Percentiles rank a stretch among this genome's conserved stretches.
Conservation (phyloP, 2,797 vertebrate genomes). For the Sandelia bainsii region DNA sequence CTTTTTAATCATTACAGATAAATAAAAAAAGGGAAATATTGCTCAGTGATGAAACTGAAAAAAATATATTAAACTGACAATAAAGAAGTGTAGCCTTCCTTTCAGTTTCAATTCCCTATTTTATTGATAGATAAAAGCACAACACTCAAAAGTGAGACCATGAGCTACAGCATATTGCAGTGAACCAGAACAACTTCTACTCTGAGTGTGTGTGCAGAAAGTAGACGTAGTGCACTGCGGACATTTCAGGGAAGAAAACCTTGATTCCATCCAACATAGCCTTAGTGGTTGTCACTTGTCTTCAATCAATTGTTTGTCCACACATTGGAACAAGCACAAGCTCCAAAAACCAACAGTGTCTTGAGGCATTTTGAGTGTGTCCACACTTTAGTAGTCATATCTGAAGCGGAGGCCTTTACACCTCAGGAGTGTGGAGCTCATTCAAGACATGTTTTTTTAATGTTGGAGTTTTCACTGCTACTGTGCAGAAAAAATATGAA, state of each 20-base stretch:
- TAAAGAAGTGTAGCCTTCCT: not conserved
- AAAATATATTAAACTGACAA: too few relatives aligned
- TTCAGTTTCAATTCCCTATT: not conserved
- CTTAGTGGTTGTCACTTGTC: constrained; percentile 61
- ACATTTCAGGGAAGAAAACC: constrained; percentile 40
- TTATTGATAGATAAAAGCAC: not conserved
- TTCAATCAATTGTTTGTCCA: constrained; percentile 42
- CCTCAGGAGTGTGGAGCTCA: constrained; percentile 17
- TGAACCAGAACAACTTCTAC: constrained; percentile 3
- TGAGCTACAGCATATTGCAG: not conserved
- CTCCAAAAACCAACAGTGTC: constrained; percentile 46
- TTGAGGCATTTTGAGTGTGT: constrained; percentile 29
- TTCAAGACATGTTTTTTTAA: constrained; percentile 11
- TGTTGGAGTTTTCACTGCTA: not conserved
- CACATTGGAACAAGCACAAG: constrained; percentile 28
- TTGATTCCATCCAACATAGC: constrained; percentile 47
- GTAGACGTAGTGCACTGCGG: not conserved
- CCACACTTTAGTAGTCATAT: not conserved
- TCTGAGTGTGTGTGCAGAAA: not conserved
- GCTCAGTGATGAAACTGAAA: not conserved
- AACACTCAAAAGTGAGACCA: constrained; percentile 1
- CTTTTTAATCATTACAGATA: not conserved
- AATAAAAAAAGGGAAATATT: constrained; percentile 10
- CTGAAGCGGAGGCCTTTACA: not conserved
- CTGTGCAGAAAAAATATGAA: not conserved